Evolutionary conservation across 2,888 invertebrate species (phyloP), one percentile per base, ranked within the genome.

Genomic region (Noctua pronuba): DNA sequence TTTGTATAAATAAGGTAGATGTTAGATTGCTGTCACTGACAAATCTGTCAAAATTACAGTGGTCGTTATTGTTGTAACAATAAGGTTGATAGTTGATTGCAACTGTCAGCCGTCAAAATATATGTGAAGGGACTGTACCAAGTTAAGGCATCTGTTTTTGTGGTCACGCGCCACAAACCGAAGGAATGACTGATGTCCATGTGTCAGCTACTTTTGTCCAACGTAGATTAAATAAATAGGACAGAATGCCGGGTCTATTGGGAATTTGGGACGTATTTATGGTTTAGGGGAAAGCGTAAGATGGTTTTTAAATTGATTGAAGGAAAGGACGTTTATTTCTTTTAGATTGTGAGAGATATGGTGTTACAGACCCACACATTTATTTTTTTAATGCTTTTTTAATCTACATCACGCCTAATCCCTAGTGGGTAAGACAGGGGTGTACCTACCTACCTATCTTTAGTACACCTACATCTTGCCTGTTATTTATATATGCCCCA

Each of bases 111-210:
- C 18, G 16, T 38, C 11, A 38, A n/a, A 38, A 64, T 38, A 24
- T 6, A 3, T n/a, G 60, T 62, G 41, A n/a, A 41, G 0, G 41
- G 41, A 65, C 65, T 65, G n/a, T 90, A 88, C 90, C 90, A 84
- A 92, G 88, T 88, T 87, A 88, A 90, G 90, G 90, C 94, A 92
- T 92, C 90, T 94, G 94, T 95, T 95, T 95, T 95, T 95, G 94
- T 92, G 90, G 91, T 91, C 90, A 92, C 92, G 91, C 92, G 92
- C 91, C 88, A 91, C 92, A 91, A 90, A 93, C 91, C 90, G 92
- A 86, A 89, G 90, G 87, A 94, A 94, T 96, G 95, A 95, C 92
- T 94, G 94, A 95, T 95, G 94, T 88, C 93, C 93, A 92, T 93
- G 94, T 94, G 94, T 95, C 95, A 94, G 94, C 93, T 92, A 89